A percentile compares a stretch with the other conserved stretches of the same genome.
Conservation (phyloP, 64 coral and sea anemone genomes). For the Trachythela sp. region DNA sequence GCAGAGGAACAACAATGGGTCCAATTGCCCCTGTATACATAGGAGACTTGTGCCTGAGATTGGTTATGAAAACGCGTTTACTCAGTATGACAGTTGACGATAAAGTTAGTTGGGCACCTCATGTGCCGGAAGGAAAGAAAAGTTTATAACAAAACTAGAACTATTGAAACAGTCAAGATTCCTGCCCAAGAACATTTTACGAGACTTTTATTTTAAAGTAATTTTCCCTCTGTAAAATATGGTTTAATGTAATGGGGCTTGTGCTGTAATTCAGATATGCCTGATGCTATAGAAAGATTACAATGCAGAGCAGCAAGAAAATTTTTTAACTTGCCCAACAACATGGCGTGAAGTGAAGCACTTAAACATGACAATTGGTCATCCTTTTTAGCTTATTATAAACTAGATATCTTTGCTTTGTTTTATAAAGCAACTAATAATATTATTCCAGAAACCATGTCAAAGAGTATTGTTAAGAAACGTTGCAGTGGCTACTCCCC, state of each 20-base stretch:
- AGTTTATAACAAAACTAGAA: background rate
- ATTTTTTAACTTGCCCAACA: background rate
- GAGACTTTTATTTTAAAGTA: background rate
- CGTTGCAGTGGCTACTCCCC: no score
- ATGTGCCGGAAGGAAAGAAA: background rate
- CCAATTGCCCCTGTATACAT: background rate
- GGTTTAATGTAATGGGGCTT: background rate
- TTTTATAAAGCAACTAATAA: no score
- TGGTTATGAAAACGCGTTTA: constrained; percentile 23
- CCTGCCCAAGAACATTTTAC: background rate
- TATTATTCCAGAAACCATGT: no score
- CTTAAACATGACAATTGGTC: no score
- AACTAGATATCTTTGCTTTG: no score
- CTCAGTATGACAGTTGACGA: constrained; percentile 27
- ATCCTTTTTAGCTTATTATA: no score
- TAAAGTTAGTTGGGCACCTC: background rate
- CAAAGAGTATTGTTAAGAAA: no score
- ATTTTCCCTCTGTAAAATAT: background rate
- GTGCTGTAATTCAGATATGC: background rate
- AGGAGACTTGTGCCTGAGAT: background rate
- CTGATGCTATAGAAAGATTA: background rate
- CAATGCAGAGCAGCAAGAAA: background rate
- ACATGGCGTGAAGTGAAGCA: no score
- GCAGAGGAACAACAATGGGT: background rate
- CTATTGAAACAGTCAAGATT: background rate